A percentile compares a stretch with the other conserved stretches of the same genome.
Evolutionary conservation across 2,113 vertebrate species (phyloP).

Genomic region (Lepisosteus oculatus): DNA sequence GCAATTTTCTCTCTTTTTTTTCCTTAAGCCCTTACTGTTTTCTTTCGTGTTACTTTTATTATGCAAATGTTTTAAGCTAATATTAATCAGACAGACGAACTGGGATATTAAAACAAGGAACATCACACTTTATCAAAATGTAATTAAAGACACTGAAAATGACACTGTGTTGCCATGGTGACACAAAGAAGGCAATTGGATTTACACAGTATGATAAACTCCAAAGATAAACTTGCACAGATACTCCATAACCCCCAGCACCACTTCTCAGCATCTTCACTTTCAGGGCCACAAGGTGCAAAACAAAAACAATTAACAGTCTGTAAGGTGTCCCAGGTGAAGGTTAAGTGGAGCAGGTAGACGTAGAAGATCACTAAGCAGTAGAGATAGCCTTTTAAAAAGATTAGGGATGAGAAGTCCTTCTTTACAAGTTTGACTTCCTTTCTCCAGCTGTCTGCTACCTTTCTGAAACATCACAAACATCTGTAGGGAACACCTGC

Average conservation of each 20-base stretch:
- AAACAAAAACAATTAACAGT: neutral
- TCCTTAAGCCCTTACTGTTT: constrained; percentile 38
- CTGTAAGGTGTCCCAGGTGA: neutral
- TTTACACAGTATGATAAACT: neutral
- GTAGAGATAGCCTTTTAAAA: too few species aligned
- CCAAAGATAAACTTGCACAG: neutral
- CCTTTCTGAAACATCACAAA: too few species aligned
- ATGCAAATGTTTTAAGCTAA: constrained; percentile 65
- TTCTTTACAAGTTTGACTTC: too few species aligned
- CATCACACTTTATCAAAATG: constrained; percentile 55
- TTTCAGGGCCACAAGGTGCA: neutral
- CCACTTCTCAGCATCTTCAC: neutral
- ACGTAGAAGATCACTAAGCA: too few species aligned
- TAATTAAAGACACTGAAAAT: constrained; percentile 64
- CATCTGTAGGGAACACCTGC: too few species aligned
- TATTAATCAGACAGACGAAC: constrained; percentile 58
- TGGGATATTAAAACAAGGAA: constrained; percentile 56
- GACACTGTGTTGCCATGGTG: constrained; percentile 34
- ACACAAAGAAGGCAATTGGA: constrained; percentile 7
- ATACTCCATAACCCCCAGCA: neutral
- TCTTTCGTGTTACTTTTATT: constrained; percentile 66
- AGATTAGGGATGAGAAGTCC: too few species aligned
- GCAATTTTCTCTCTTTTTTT: constrained; percentile 51
- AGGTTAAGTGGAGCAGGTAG: too few species aligned
- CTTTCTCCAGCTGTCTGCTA: too few species aligned